Evolutionary conservation across 2,113 vertebrate genomes (phyloP), one percentile per base, ranked within the genome.

Genomic region (Uropsilus gracilis): DNA sequence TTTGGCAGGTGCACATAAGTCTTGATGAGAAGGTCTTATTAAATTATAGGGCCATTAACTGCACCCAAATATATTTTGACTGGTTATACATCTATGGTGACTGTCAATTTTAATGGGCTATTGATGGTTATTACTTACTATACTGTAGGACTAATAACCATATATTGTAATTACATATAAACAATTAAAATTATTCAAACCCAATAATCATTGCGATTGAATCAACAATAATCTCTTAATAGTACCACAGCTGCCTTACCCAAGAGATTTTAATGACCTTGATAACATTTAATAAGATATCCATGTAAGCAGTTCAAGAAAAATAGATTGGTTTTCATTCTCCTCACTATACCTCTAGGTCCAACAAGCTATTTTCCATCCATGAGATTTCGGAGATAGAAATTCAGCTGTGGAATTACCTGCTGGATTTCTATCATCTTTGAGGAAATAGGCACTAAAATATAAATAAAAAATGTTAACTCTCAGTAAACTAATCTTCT

Each of bases 21-120:
- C 87, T 81, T 82, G 17, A 76, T 83, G 89, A 96, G 32, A 73
- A 10, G 87, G 59, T 71, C 66, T 94, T 92, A 82, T 78, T 90
- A 90, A 86, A 90, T 86, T 94, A 86, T 34, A 48, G 68, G 66
- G 2, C 30, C 76, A 94, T 8, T 95, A 92, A 76, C 30, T 80
- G 30, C 0, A 22, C 28, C 17, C 76, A 30, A 83, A 61, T 91
- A 26, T 83, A 91, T 76, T 83, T 76, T 81, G 73, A 95, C 39
- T 42, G 30, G 13, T 81, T 69, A 28, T 86, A 5, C 13, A 92
- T 71, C 10, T 61, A 59, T 55, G 50, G 55, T 6, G 81, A 46
- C 46, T 57, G 13, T 90, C 69, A 76, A 37, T 57, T 84, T 3
- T 73, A 63, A 93, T 69, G 88, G 61, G 1, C 53, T 95, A 5